phyloP scores from a whole-genome alignment of 1,140 invertebrate species.

The Lutraria rhynchaena region DNA sequence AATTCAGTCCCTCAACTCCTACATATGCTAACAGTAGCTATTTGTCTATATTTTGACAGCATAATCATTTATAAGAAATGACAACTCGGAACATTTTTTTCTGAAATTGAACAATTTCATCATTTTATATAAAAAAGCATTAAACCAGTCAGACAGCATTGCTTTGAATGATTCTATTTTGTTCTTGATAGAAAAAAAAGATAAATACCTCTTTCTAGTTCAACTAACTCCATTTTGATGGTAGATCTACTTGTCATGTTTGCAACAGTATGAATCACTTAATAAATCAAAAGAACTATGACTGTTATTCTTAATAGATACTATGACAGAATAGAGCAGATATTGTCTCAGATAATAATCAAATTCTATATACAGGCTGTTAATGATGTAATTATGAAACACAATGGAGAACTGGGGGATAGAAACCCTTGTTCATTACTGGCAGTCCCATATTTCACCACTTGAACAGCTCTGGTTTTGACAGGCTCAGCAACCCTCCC shows the following conservation, averaged over 20 bases:
- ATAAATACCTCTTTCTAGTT: constrained; percentile 9
- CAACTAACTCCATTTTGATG: constrained; percentile 3
- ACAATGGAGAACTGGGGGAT: constrained; percentile 18
- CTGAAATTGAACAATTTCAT: no score
- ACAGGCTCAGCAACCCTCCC: constrained; percentile 31
- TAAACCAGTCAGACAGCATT: no score
- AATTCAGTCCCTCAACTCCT: no score
- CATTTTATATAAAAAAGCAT: no score
- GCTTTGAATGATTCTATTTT: no score
- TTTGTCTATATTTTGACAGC: no score
- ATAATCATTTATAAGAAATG: no score
- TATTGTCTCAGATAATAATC: constrained; percentile 19
- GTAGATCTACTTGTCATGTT: neutral
- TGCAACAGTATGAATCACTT: no score
- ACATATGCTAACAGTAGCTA: no score
- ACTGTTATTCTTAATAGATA: neutral
- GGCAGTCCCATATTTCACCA: constrained; percentile 45
- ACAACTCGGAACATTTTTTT: no score
- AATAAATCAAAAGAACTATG: no score
- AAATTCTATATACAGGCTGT: neutral
- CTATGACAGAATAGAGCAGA: constrained; percentile 1
- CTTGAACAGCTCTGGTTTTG: constrained; percentile 31
- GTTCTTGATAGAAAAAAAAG: neutral
- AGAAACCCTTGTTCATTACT: constrained; percentile 43
- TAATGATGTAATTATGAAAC: constrained; percentile 50